Evolutionary conservation across 2,797 vertebrate genomes (phyloP), one percentile per base, ranked within the genome.

Genomic region (Parotocinclus haroldoi): DNA sequence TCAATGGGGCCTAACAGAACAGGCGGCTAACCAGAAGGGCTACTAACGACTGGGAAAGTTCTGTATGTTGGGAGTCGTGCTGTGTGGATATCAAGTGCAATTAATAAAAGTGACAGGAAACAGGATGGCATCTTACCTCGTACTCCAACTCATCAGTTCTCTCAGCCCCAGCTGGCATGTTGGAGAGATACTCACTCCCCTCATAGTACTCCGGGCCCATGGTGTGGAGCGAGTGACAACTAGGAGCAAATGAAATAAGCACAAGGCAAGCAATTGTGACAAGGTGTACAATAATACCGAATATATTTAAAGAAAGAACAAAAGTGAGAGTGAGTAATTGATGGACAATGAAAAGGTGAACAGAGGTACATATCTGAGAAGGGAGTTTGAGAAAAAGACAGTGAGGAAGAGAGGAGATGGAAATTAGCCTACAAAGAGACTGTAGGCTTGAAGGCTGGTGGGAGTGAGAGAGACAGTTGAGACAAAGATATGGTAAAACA

Each of bases 201-300:
- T 96, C 95, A 68, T 92, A 96, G 87, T 93, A 96, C 73, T 96
- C 95, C 80, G 92, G 94, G 63, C 93, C 95, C 91, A 91, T 88
- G 7, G 92, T 93, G 72, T 96, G 96, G 75, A 98, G 93, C 79
- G 96, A 98, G 82, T 96, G 96, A 86, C 94, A 97, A 88, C 96
- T 99, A 84, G 74, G 83, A 59, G 68, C 45, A 60, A 62, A 73
- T 36, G 59, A 61, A 71, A 19, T 78, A 39, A 13, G 13, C 14
- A 49, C n/a, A 19, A 52, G 9, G 10, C 13, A 42, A 17, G n/a
- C 46, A 13, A n/a, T 13, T 11, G 46, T 7, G 10, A 46, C 3
- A 11, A 6, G 7, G 44, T n/a, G n/a, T n/a, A n/a, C 4, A 49
- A 49, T 13, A n/a, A 49, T 7, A 49, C 3, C 13, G 14, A 7